Evolutionary conservation across 2,888 invertebrate genomes (phyloP), one percentile per base, ranked within the genome.

Genomic region (Phymatocera aterrima): DNA sequence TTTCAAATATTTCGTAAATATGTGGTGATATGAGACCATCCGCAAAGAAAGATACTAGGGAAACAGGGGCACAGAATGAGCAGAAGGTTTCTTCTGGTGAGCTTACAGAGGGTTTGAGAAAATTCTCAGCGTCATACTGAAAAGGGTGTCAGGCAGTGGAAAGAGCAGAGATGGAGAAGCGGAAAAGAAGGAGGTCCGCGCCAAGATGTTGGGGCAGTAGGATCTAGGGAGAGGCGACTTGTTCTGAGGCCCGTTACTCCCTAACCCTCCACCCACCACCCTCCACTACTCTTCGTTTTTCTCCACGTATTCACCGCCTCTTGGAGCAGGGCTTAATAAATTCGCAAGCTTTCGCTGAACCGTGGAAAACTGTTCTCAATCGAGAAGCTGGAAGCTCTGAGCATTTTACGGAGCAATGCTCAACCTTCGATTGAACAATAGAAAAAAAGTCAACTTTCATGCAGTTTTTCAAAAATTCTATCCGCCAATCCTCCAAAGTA

Each of bases 131-230:
- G 4, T 57, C 24, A 15, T 12, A 43, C n/a, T n/a, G n/a, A 75
- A 75, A 28, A 57, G 75, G 75, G 57, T 75, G 54, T 15, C 60
- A 54, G 75, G 57, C 21, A 24, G 75, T 60, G 60, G 75, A 75
- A 75, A 37, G 75, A 75, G 75, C 75, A 60, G 60, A 54, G 60
- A 75, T 24, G 75, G 75, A 75, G 75, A 75, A 75, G 24, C 57
- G 54, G 57, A 34, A 1, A 75, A 75, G 75, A 75, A 75, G 75
- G 75, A 75, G 60, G 57, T 75, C 40, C 75, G 75, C 75, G 75
- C 57, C 75, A 75, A 75, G 75, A 75, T 75, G 21, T 43, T 75
- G 75, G 75, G 75, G 75, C 43, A 75, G 75, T 60, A 75, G 75
- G 57, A 75, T 34, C 57, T 24, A 40, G 40, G 40, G 40, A 57